phyloP scores from a whole-genome alignment of 1,140 invertebrate species.

The Platyscapa corneri region DNA sequence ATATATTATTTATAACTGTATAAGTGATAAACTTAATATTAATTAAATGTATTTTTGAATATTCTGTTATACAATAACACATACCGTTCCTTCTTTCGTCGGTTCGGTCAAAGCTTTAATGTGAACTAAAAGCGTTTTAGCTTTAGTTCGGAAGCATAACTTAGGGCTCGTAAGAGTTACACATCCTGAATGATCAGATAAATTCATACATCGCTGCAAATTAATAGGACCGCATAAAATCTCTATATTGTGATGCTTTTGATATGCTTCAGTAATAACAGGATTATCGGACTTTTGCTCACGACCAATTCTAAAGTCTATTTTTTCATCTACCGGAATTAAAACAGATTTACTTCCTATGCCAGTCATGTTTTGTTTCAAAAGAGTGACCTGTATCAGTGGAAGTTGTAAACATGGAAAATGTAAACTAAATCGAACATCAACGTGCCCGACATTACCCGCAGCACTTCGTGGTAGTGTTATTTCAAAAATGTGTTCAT shows the following conservation, averaged over 20 bases:
- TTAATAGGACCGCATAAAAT: constrained; percentile 91
- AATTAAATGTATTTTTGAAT: too few relatives aligned
- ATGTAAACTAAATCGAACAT: constrained; percentile 89
- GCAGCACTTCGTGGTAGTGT: constrained; percentile 83
- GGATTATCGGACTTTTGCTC: constrained; percentile 82
- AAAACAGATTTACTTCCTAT: constrained; percentile 77
- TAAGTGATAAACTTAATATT: too few relatives aligned
- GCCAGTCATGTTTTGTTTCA: constrained; percentile 87
- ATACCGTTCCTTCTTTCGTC: constrained; percentile 77
- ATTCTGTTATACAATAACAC: not conserved
- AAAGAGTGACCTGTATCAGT: constrained; percentile 84
- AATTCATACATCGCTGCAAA: constrained; percentile 85
- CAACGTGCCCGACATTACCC: constrained; percentile 87
- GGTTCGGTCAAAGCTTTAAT: constrained; percentile 86
- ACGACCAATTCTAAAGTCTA: constrained; percentile 76
- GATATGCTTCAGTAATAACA: constrained; percentile 85
- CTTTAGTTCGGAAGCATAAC: constrained; percentile 85
- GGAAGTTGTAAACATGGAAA: constrained; percentile 79
- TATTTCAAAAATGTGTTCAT: constrained; percentile 93
- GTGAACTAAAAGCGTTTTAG: constrained; percentile 87
- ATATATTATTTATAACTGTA: too few relatives aligned
- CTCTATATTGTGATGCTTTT: constrained; percentile 90
- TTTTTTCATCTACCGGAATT: constrained; percentile 77
- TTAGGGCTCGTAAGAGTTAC: constrained; percentile 91
- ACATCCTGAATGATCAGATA: constrained; percentile 87